Conservation (phyloP, 2,113 vertebrate species). For the Gopherus flavomarginatus region DNA sequence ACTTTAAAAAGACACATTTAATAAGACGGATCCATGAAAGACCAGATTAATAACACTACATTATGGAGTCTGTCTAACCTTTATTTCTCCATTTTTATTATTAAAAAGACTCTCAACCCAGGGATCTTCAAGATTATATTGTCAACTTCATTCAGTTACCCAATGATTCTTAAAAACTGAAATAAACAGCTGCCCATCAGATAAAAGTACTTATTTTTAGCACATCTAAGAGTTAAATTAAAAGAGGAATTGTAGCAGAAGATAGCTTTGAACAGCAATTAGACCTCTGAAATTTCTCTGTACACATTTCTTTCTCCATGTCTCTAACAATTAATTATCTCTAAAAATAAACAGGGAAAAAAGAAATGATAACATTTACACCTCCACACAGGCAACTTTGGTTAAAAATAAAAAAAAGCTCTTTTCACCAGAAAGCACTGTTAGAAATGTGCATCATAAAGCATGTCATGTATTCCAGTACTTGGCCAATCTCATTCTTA, state of each 20-base stretch:
- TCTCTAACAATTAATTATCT: slow-evolving; percentile 47
- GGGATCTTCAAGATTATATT: neutral
- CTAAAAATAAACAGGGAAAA: neutral
- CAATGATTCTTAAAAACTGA: neutral
- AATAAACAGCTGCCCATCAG: slow-evolving; percentile 3
- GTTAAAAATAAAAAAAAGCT: slow-evolving; percentile 55
- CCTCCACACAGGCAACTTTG: slow-evolving; percentile 36
- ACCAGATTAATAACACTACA: neutral
- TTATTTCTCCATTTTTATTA: slow-evolving; percentile 1
- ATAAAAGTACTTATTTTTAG: slow-evolving; percentile 45
- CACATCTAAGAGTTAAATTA: slow-evolving; percentile 26
- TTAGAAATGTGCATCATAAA: slow-evolving; percentile 32
- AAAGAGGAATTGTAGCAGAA: slow-evolving; percentile 32
- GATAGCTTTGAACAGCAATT: slow-evolving; percentile 8
- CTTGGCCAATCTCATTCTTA: neutral
- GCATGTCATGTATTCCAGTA: neutral
- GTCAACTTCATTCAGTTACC: neutral
- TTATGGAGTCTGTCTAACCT: neutral
- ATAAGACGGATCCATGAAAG: slow-evolving; percentile 6
- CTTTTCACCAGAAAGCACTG: slow-evolving; percentile 17
- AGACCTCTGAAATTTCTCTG: slow-evolving; percentile 45
- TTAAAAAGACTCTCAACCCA: neutral
- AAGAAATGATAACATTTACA: slow-evolving; percentile 51
- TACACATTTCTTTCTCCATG: neutral
- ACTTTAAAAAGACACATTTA: neutral